Evolutionary conservation across 2,113 vertebrate species (phyloP).

Genomic region (Pao palembangensis): DNA sequence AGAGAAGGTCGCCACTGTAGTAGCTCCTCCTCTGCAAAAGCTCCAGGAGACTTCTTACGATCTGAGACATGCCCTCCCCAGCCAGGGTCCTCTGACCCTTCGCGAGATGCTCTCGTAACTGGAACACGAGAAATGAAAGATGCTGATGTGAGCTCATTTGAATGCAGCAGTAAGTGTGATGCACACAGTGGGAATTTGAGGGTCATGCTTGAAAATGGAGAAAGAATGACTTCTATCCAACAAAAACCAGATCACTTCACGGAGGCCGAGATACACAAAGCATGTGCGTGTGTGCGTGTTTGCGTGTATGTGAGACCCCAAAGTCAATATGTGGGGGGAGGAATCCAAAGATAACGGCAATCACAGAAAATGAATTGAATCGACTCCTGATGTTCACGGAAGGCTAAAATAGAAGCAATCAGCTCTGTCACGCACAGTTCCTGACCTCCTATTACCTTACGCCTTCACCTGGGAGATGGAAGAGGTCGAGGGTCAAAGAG

Average conservation of each 20-base stretch:
- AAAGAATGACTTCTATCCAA: slow-evolving; percentile 5
- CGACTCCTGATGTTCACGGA: slow-evolving; percentile 67
- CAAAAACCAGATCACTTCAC: slow-evolving; percentile 39
- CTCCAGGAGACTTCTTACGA: slow-evolving; percentile 94
- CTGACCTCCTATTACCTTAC: slow-evolving; percentile 36
- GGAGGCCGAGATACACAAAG: slow-evolving; percentile 31
- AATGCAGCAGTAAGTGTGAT: background rate
- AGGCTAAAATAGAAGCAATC: slow-evolving; percentile 62
- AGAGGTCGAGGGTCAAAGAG: slow-evolving; percentile 56
- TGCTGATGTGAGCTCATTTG: too few species aligned
- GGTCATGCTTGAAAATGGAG: slow-evolving; percentile 39
- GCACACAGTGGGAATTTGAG: slow-evolving; percentile 1
- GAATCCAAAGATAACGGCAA: slow-evolving; percentile 63
- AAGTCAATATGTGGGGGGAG: slow-evolving; percentile 8
- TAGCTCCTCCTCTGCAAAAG: slow-evolving; percentile 92
- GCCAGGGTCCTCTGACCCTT: slow-evolving; percentile 99
- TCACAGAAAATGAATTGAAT: slow-evolving; percentile 66
- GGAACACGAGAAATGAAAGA: slow-evolving; percentile 12
- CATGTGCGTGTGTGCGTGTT: background rate
- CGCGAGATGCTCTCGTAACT: slow-evolving; percentile 98
- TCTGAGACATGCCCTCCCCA: slow-evolving; percentile 97
- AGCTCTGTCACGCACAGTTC: slow-evolving; percentile 42
- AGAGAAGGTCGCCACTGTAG: slow-evolving; percentile 97
- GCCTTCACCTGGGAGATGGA: slow-evolving; percentile 40
- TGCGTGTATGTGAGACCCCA: slow-evolving; percentile 8